A percentile compares a stretch with the other conserved stretches of the same genome.
These are phyloP conservation scores for Tyria jacobaeae DNA, from an alignment of 2,888 invertebrate genomes.

Conservation along the genomic window DNA sequence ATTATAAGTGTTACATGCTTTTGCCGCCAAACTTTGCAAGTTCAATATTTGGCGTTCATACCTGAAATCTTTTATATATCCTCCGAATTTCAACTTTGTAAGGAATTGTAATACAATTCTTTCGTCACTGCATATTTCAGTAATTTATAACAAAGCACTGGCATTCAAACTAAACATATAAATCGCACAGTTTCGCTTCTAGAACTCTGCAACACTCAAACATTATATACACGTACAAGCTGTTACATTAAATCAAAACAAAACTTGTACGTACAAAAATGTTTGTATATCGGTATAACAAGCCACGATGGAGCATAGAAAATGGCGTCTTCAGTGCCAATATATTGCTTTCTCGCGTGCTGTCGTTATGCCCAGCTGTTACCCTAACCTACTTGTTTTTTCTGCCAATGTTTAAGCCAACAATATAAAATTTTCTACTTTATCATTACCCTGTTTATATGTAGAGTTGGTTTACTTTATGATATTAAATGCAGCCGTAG, in stretches of 20 bases:
- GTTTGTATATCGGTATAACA: slow-evolving; percentile 47
- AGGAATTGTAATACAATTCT: not conserved
- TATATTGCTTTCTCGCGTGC: slow-evolving; percentile 85
- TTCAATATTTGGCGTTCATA: too few species aligned
- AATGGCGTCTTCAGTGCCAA: slow-evolving; percentile 80
- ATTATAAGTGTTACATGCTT: too few species aligned
- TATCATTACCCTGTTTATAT: slow-evolving; percentile 66
- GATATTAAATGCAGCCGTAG: slow-evolving; percentile 50
- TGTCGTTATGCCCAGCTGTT: slow-evolving; percentile 82
- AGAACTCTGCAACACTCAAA: slow-evolving; percentile 22
- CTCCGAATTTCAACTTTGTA: not conserved
- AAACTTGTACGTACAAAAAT: slow-evolving; percentile 50
- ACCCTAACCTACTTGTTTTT: slow-evolving; percentile 75
- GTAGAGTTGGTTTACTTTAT: slow-evolving; percentile 50
- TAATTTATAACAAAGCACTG: slow-evolving; percentile 1
- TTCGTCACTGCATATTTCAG: not conserved
- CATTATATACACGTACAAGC: slow-evolving; percentile 35
- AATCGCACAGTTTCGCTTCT: slow-evolving; percentile 6
- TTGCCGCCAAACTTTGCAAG: too few species aligned
- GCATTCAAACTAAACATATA: slow-evolving; percentile 10
- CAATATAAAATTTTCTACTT: slow-evolving; percentile 72
- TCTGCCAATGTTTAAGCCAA: slow-evolving; percentile 69
- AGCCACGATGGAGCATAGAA: slow-evolving; percentile 62
- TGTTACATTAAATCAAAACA: slow-evolving; percentile 49
- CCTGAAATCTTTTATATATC: too few species aligned